Evolutionary conservation across 2,888 invertebrate species (phyloP).

Genomic region (Eristalinus aeneus): DNA sequence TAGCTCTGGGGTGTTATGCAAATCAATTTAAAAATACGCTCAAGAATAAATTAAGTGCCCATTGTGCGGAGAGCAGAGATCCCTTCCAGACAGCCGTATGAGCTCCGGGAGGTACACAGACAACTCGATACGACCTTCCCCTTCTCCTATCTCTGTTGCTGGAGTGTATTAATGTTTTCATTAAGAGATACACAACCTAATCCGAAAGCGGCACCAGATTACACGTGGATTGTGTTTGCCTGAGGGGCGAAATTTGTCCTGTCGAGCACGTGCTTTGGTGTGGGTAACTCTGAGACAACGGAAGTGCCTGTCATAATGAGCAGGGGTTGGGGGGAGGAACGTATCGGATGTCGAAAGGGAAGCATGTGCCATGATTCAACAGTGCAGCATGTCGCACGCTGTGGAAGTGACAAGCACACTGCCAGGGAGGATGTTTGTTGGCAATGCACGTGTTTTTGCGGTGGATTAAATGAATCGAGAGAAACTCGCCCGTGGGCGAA

Average conservation of each 20-base stretch:
- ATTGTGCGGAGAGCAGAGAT: not conserved
- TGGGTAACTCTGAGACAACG: not conserved
- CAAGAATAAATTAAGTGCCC: not conserved
- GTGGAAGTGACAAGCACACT: not conserved
- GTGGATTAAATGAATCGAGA: not conserved
- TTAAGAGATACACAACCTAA: not conserved
- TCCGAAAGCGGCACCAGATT: not conserved
- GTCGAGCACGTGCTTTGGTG: not conserved
- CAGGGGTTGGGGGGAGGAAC: not conserved
- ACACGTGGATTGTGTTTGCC: not conserved
- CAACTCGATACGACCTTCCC: not conserved
- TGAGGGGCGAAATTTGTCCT: not conserved
- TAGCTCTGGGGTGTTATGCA: not conserved
- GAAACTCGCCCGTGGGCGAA: too few species aligned
- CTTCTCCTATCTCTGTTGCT: not conserved
- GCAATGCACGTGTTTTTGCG: not conserved
- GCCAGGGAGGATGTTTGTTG: not conserved
- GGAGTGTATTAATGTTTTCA: not conserved
- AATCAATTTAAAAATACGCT: not conserved
- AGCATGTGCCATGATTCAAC: not conserved
- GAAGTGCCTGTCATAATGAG: not conserved
- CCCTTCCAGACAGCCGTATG: not conserved
- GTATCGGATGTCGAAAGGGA: not conserved
- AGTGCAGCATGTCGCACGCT: not conserved
- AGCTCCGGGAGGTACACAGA: not conserved